phyloP scores from a whole-genome alignment of 2,113 vertebrate genomes.

The Aldabrachelys gigantea region DNA sequence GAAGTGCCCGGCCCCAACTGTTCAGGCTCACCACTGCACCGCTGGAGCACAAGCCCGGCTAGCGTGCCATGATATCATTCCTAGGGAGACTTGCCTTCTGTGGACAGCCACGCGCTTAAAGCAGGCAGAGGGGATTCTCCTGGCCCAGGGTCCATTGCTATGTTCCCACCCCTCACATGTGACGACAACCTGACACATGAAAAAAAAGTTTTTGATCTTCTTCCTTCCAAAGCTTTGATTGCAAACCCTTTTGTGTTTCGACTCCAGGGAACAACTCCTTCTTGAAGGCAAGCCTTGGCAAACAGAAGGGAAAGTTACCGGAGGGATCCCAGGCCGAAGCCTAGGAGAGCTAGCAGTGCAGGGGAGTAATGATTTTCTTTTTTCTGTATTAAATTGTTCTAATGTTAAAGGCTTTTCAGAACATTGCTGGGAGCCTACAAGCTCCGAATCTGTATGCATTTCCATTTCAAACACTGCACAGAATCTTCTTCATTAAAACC shows the following conservation, averaged over 20 bases:
- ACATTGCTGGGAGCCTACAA: constrained; percentile 86
- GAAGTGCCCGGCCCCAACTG: neutral
- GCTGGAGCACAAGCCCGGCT: neutral
- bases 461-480: constrained; percentile 77
- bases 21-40: neutral
- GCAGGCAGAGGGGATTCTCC: neutral
- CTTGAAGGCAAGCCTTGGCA: constrained; percentile 14
- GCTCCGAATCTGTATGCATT: constrained; percentile 86
- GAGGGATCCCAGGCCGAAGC: neutral
- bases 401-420: constrained; percentile 82
- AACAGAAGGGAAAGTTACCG: constrained; percentile 2
- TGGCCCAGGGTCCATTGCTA: neutral
- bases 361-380: neutral
- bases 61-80: neutral
- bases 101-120: neutral
- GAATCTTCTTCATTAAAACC: constrained; percentile 48
- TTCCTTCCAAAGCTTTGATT: constrained; percentile 28
- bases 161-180: neutral
- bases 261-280: constrained; percentile 45
- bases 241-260: constrained; percentile 48
- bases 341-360: neutral
- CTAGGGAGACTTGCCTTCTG: neutral
- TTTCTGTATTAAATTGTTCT: constrained; percentile 56
- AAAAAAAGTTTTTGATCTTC: neutral
- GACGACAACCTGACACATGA: neutral